Base-by-base conservation (phyloP, 2,888 invertebrate species). In the Sinelater perroti region DNA sequence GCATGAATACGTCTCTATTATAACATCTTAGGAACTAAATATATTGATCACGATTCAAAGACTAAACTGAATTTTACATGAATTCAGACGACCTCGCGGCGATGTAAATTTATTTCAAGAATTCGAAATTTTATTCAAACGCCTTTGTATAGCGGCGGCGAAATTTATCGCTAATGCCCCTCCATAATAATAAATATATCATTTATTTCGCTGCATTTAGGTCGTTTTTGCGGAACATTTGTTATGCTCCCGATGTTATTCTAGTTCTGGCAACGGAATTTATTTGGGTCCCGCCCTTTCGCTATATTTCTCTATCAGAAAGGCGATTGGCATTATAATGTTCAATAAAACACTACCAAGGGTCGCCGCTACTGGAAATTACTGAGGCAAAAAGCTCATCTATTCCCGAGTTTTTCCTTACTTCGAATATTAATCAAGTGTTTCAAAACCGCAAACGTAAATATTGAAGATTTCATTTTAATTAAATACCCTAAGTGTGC, bases 181-280 rank as follows among this genome's bases (percentile, higher is more conserved):
- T 65, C 71, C 67, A 72, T 72, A 72, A 75, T 70, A 74, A 74
- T 75, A 74, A 73, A 75, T 75, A 73, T 72, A 74, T 75, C 74
- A 73, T 71, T 75, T 70, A 72, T 72, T 65, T 70, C 67, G 68
- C 63, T 67, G 71, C 70, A 71, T 75, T 75, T 71, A 70, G 68
- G 71, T 70, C 72, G 73, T 73, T 75, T 75, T 75, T 75, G 71
- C 68, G 70, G 72, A 66, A 70, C 73, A 75, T 76, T 73, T 71
- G 74, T 75, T 75, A 74, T 71, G 70, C 71, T 63, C 42, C 40
- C 61, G 70, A 71, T 75, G 74, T 72, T 74, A 74, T 72, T 75
- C 68, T 67, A 67, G 68, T 67, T 68, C 65, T 66, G 67, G 69
- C 70, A 63, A 58, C 56, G 53, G 68, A 69, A 75, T 74, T 75